Percentiles rank a stretch among this genome's conserved stretches.
These are phyloP conservation scores for Platerodrilus igneus DNA, from an alignment of 2,888 invertebrate genomes.

Conservation along the genomic window DNA sequence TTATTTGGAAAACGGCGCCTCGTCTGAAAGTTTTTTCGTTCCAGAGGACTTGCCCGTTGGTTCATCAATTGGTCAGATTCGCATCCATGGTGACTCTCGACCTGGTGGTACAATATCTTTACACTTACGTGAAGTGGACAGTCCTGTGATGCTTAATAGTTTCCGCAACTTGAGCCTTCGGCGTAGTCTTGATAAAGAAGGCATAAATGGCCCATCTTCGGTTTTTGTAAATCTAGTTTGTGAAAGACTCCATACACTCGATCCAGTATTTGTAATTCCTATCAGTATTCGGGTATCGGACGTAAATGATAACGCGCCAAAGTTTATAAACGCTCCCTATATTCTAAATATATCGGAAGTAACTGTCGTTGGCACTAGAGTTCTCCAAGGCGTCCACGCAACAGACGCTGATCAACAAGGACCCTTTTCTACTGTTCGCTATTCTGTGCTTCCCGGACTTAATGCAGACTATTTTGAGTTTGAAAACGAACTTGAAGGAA, in stretches of 20 bases:
- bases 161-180: constrained; percentile 77
- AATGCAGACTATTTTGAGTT: constrained; percentile 78
- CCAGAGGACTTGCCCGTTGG: constrained; percentile 80
- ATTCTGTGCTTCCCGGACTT: constrained; percentile 74
- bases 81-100: constrained; percentile 77
- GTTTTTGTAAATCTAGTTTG: constrained; percentile 84
- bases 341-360: constrained; percentile 80
- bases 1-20: constrained; percentile 84
- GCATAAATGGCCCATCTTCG: constrained; percentile 74
- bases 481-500: constrained; percentile 80
- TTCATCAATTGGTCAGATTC: constrained; percentile 70
- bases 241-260: constrained; percentile 67
- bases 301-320: constrained; percentile 86
- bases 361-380: constrained; percentile 63
- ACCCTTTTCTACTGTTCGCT: constrained; percentile 81
- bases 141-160: constrained; percentile 73
- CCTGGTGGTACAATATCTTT: constrained; percentile 73
- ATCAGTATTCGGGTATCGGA: constrained; percentile 83
- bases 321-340: constrained; percentile 77
- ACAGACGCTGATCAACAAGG: constrained; percentile 83
- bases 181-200: constrained; percentile 78
- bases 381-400: constrained; percentile 74
- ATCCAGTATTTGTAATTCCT: constrained; percentile 69
- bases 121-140: constrained; percentile 71
- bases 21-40: constrained; percentile 87